Conservation (phyloP, 1,140 invertebrate species). For the Drosophila subobscura region DNA sequence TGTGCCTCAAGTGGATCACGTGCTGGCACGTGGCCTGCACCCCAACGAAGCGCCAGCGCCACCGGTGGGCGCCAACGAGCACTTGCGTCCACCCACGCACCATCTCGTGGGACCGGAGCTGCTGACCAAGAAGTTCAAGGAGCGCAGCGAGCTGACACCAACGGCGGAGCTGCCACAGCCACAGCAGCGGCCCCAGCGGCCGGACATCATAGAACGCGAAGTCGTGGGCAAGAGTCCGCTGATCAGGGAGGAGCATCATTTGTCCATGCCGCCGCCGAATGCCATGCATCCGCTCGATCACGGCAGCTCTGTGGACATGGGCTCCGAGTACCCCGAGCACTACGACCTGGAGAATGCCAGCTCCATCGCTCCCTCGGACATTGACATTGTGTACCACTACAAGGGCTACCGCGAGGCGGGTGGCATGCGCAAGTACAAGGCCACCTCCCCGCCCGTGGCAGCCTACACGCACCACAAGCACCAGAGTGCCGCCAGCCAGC, state of each 20-base stretch:
- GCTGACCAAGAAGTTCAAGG: constrained; percentile 94
- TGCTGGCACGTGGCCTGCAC: constrained; percentile 84
- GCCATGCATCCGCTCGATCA: constrained; percentile 88
- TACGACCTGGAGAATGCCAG: constrained; percentile 98
- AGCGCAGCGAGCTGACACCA: constrained; percentile 88
- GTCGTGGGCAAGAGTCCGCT: constrained; percentile 91
- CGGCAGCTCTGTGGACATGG: constrained; percentile 87
- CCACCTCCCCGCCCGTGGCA: constrained; percentile 89
- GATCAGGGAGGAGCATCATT: constrained; percentile 90
- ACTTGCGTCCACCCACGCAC: constrained; percentile 65
- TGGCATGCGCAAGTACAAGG: constrained; percentile 93
- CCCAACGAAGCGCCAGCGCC: constrained; percentile 47
- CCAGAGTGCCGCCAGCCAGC: constrained; percentile 85
- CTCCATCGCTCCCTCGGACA: constrained; percentile 98
- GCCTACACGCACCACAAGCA: constrained; percentile 91
- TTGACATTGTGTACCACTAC: constrained; percentile 98
- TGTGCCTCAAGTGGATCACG: constrained; percentile 85
- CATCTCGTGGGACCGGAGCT: constrained; percentile 91
- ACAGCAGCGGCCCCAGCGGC: constrained; percentile 89
- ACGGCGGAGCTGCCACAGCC: constrained; percentile 85
- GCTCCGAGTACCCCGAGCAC: constrained; percentile 95
- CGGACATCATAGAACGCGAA: constrained; percentile 96
- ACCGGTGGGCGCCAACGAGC: constrained; percentile 13
- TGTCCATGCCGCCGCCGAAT: constrained; percentile 87
- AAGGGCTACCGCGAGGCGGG: constrained; percentile 93